Base-by-base conservation (phyloP, 2,888 invertebrate species). In the Orchesellides sinensis region DNA sequence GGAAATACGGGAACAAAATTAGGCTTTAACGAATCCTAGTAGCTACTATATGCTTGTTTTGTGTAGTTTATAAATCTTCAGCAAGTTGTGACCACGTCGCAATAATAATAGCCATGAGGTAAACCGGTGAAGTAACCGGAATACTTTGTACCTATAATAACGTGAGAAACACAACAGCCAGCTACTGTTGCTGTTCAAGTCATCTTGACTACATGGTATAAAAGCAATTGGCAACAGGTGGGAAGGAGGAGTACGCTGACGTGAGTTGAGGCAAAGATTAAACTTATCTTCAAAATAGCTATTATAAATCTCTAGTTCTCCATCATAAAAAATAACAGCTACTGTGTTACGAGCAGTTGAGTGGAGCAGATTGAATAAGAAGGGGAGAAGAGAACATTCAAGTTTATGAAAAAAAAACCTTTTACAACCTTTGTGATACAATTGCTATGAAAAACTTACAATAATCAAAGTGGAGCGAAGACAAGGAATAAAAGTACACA, bases 261-360 rank as follows among this genome's bases (percentile, higher is more conserved):
- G 85, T 86, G 85, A 86, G 85, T 77, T 85, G 86, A 85, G 84
- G 80, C 79, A 68, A 83, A 87, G 87, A 87, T 87, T 87, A 86
- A 87, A 86, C 86, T 87, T 86, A 86, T 86, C 86, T 86, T 70
- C 80, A 80, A 84, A 85, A 84, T 83, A 79, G 87, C 86, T 87
- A 87, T 87, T 87, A 88, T 85, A 85, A 85, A 88, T 85, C 86
- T 87, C 88, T 86, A 70, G 78, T 86, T 86, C 86, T 86, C 79
- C 74, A 81, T 80, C 85, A 80, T 68, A 84, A 85, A 86, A 87
- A 85, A 85, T 82, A 87, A 79, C 83, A 84, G 88, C 88, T 88
- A 87, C 88, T 84, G 88, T 88, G 88, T 88, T 88, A 87, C 87
- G 83, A 83, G 47, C 73, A 61, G 61, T 47, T 59, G 59, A 66